Evolutionary conservation across 1,140 invertebrate species (phyloP).

Genomic region (Delia radicum): DNA sequence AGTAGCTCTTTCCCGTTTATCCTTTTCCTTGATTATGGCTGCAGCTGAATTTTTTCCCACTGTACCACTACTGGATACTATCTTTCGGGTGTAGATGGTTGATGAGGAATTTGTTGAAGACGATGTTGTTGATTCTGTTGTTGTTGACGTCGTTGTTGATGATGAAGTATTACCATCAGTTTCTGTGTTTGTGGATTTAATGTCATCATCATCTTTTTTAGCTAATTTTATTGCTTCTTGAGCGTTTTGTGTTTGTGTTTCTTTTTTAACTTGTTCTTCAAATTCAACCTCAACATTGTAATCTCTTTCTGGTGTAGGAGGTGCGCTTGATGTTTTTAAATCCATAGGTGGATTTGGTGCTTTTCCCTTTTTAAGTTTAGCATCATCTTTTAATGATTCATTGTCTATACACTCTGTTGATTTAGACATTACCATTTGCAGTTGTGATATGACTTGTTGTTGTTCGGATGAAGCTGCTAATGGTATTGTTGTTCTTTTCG

Average conservation of each 20-base stretch:
- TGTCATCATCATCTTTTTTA: not conserved
- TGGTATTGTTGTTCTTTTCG: conserved; percentile 26
- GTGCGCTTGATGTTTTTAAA: conserved; percentile 46
- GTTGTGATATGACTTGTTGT: conserved; percentile 57
- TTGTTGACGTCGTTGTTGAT: not conserved
- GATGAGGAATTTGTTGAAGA: conserved; percentile 18
- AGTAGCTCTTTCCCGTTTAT: conserved; percentile 70
- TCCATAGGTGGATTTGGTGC: conserved; percentile 59
- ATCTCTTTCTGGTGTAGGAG: conserved; percentile 51
- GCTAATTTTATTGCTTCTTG: not conserved
- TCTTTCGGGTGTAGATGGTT: conserved; percentile 61
- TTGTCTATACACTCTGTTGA: conserved; percentile 42
- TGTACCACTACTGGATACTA: conserved; percentile 30
- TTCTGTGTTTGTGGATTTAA: not conserved
- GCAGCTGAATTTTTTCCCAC: conserved; percentile 55
- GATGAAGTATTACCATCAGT: not conserved
- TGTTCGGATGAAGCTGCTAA: conserved; percentile 33
- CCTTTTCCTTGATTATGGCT: conserved; percentile 72
- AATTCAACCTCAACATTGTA: conserved; percentile 50
- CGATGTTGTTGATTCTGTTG: conserved; percentile 3
- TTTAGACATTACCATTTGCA: conserved; percentile 56
- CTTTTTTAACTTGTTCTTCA: conserved; percentile 29
- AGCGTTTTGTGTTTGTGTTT: not conserved
- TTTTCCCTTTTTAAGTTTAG: conserved; percentile 57
- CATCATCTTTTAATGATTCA: conserved; percentile 41